Percentiles rank a stretch among this genome's conserved stretches.
Conservation (phyloP, 1,140 invertebrate species). For the Mycetomoellerius zeteki region DNA sequence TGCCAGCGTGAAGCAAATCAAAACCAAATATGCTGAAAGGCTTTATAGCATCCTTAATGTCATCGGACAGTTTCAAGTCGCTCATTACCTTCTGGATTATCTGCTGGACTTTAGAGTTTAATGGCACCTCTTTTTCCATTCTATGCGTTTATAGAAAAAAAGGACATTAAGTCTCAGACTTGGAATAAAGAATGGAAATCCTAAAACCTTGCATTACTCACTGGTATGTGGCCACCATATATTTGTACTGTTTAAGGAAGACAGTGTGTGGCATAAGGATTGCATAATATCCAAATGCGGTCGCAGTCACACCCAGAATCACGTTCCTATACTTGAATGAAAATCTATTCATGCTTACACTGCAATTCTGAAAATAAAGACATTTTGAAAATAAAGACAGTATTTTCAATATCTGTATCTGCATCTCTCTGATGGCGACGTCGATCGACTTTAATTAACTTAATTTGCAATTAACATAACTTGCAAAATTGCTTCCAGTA, state of each 20-base stretch:
- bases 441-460: neutral
- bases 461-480: neutral
- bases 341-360: constrained; percentile 14
- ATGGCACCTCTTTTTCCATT: constrained; percentile 81
- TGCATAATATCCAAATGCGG: neutral
- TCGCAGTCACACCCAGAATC: neutral
- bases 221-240: constrained; percentile 87
- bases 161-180: constrained; percentile 25
- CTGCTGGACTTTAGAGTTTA: constrained; percentile 82
- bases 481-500: neutral
- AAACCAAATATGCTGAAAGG: constrained; percentile 90
- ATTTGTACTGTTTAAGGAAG: constrained; percentile 86
- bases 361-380: constrained; percentile 6
- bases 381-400: constrained; percentile 4
- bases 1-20: constrained; percentile 88
- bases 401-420: neutral
- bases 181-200: neutral
- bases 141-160: constrained; percentile 43
- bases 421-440: neutral
- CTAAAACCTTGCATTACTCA: constrained; percentile 76
- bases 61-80: constrained; percentile 85
- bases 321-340: constrained; percentile 28
- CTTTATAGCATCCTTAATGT: constrained; percentile 82
- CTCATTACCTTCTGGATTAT: constrained; percentile 86
- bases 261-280: constrained; percentile 87